Percentiles rank a stretch among this genome's conserved stretches.
These are phyloP conservation scores for Pachydiplax longipennis DNA, from an alignment of 2,888 invertebrate genomes.

Conservation along the genomic window DNA sequence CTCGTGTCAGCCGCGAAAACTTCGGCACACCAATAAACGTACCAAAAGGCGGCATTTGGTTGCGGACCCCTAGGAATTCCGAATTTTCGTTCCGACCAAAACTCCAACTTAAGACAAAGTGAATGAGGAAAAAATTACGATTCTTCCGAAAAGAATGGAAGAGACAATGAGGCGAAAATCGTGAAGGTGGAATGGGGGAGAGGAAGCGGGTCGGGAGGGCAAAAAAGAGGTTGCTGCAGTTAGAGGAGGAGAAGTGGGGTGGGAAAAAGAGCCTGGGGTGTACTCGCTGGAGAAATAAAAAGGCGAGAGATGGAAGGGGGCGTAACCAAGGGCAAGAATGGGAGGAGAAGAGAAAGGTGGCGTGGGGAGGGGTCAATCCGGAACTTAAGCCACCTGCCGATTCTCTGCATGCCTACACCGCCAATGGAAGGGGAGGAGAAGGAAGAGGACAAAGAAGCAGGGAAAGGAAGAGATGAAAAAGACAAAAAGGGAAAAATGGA, in stretches of 20 bases:
- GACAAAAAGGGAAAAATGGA: neutral
- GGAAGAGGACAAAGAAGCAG: constrained; percentile 10
- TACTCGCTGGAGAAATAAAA: neutral
- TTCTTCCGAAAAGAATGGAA: neutral
- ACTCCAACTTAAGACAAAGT: neutral
- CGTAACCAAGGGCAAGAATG: neutral
- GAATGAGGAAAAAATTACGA: neutral
- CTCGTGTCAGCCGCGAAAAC: neutral
- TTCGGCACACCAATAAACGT: neutral
- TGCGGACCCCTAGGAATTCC: too few species aligned
- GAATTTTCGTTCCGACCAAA: too few species aligned
- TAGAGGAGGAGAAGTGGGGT: neutral
- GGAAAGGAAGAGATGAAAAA: neutral
- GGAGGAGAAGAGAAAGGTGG: neutral
- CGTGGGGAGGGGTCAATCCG: constrained; percentile 55
- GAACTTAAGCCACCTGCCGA: constrained; percentile 56
- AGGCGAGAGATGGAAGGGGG: neutral
- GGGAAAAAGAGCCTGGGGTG: neutral
- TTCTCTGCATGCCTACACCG: constrained; percentile 71
- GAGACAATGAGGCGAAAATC: neutral
- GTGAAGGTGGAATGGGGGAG: neutral
- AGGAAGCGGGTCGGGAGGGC: neutral
- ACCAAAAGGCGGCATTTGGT: neutral
- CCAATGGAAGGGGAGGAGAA: neutral
- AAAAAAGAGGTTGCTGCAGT: neutral